Base-by-base conservation (phyloP, 2,888 invertebrate species). In the Cosmopolites sordidus region DNA sequence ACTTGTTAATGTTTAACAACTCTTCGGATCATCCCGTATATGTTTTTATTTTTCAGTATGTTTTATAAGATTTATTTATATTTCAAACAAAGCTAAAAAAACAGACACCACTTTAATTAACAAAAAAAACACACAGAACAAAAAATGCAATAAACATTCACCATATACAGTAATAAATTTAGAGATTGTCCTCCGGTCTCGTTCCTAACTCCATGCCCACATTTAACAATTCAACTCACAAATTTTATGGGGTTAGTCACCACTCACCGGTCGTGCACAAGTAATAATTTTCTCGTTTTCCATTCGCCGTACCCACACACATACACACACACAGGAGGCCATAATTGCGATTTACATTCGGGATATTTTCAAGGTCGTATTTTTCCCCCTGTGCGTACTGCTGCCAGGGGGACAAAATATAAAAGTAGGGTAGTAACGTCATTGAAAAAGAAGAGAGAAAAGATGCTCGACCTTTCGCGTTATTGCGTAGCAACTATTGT, bases 201-300 rank as follows among this genome's bases (percentile, higher is more conserved):
- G 33, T 11, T 12, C 11, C 8, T 55, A 51, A 57, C 62, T 54
- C 58, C 38, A 18, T n/a, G 18, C 46, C 46, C 14, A 39, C 38
- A 39, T 46, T 46, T 39, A 46, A 38, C 33, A 11, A 46, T 46
- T 46, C 15, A 14, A 18, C 17, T 64, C 60, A 62, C 63, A 62
- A 60, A 64, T 64, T 66, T 66, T 64, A 64, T 62, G 58, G 62
- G 60, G 39, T 46, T 46, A 46, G 17, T 37, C 43, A 43, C 33
- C 46, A 38, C 38, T 46, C 47, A 46, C 52, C 27, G 37, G 46
- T 43, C 50, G 43, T 45, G 50, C 54, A 54, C 49, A 56, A 22
- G 51, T 48, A 56, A 56, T 56, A 56, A 56, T 56, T 51, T 52
- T 45, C 48, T 51, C 51, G 51, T 56, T 56, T 56, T 51, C 45